Evolutionary conservation across 2,113 vertebrate genomes (phyloP), one percentile per base, ranked within the genome.

Genomic region (Phoenicopterus ruber): DNA sequence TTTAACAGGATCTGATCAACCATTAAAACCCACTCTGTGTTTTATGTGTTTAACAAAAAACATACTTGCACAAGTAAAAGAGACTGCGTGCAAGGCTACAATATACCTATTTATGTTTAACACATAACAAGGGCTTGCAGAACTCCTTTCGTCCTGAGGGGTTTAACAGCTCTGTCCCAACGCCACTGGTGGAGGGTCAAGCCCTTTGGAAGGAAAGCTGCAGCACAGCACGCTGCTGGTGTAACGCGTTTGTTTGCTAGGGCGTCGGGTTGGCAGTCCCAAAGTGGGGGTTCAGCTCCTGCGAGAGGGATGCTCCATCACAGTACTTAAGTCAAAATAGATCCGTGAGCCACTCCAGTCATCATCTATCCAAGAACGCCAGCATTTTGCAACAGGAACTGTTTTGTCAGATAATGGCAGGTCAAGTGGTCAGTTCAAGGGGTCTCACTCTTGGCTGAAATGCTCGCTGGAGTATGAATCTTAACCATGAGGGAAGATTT

Each of bases 21-120:
- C 90, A 94, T 95, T 96, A 97, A 96, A 96, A 91, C 81, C 16
- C 58, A 73, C 94, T 95, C 91, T 38, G 84, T 80, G 91, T 94
- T 97, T 96, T 96, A 96, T 91, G 87, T 91, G 91, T 90, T 94
- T 96, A 97, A 97, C 95, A 94, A 76, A 97, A 97, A 97, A 8
- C 94, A 97, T 92, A 94, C 81, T 96, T 90, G 71, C 82, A 52
- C 71, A 6, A 92, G 84, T 90, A 24, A 94, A 94, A 91, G n/a
- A 46, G 73, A 49, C 90, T 86, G 57, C 77, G 74, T 65, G 90
- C 90, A 40, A 96, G 90, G 81, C 88, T 85, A 82, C 86, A 81
- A 52, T 65, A 67, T 31, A 47, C 79, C 95, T 89, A 94, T 94
- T 97, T 93, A 38, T 89, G 61, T 90, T 86, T 26, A 46, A 92